These are phyloP conservation scores for Zaprionus bogoriensis DNA, from an alignment of 2,888 invertebrate species.

Conservation along the genomic window DNA sequence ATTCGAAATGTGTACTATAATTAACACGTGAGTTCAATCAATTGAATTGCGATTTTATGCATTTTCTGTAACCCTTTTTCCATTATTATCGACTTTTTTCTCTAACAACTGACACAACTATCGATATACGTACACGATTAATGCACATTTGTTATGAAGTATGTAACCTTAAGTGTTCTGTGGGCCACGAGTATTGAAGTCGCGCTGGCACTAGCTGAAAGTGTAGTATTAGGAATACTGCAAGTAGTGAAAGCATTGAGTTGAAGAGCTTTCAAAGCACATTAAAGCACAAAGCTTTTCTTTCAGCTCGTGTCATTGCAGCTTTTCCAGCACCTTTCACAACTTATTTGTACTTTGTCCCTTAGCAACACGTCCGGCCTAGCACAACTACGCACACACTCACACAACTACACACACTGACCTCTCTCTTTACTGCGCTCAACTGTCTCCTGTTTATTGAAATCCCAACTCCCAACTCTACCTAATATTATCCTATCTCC, in stretches of 20 bases:
- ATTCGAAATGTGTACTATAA: slow-evolving; percentile 60
- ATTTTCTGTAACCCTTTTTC: slow-evolving; percentile 33
- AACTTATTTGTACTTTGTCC: slow-evolving; percentile 8
- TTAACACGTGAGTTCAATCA: slow-evolving; percentile 70
- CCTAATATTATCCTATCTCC: no score
- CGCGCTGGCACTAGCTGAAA: slow-evolving; percentile 35
- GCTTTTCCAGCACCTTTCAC: slow-evolving; percentile 26
- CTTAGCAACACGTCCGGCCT: slow-evolving; percentile 21
- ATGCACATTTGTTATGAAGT: slow-evolving; percentile 16
- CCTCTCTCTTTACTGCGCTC: slow-evolving; percentile 34
- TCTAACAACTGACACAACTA: slow-evolving; percentile 6
- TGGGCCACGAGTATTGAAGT: slow-evolving; percentile 4
- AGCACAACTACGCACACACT: slow-evolving; percentile 5
- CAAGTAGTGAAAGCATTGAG: background rate
- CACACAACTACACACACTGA: slow-evolving; percentile 17
- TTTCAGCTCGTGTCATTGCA: slow-evolving; percentile 34
- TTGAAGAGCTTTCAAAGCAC: background rate
- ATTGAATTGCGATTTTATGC: slow-evolving; percentile 37
- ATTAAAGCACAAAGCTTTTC: background rate
- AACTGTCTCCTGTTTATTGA: slow-evolving; percentile 32
- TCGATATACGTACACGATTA: slow-evolving; percentile 12
- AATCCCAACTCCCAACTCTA: no score
- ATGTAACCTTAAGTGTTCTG: slow-evolving; percentile 9
- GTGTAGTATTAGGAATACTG: background rate
- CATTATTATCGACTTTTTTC: slow-evolving; percentile 3